Percentiles rank a stretch among this genome's conserved stretches.
Conservation (phyloP, 2,797 vertebrate species). For the Podargus strigoides region DNA sequence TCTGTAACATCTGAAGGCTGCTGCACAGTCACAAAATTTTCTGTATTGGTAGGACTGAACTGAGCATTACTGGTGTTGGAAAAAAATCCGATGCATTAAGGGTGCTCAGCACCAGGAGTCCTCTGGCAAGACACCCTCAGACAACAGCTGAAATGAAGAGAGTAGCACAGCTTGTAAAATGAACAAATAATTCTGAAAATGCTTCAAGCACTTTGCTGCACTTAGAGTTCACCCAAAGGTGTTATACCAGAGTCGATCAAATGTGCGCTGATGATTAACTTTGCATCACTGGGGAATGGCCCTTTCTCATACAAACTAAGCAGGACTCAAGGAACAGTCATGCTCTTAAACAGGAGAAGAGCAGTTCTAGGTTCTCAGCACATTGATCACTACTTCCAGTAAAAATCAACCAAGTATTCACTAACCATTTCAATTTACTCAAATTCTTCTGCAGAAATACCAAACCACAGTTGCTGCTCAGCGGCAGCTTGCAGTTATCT, state of each 20-base stretch:
- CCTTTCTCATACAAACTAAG: neutral
- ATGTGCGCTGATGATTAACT: neutral
- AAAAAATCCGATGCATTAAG: neutral
- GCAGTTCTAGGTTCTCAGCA: neutral
- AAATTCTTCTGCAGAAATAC: neutral
- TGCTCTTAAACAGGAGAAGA: neutral
- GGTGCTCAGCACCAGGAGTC: neutral
- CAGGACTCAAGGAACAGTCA: neutral
- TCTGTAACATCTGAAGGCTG: slow-evolving; percentile 25
- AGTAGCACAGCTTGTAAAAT: neutral
- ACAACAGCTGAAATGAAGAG: neutral
- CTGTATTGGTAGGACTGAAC: neutral
- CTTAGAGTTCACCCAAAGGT: neutral
- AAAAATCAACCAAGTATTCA: neutral
- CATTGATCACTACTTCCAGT: neutral
- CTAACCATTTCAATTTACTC: neutral
- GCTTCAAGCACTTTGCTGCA: neutral
- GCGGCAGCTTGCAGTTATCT: neutral
- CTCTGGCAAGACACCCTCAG: neutral
- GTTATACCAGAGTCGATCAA: neutral
- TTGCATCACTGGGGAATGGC: neutral
- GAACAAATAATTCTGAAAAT: neutral
- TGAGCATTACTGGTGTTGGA: neutral
- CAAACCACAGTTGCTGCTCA: neutral
- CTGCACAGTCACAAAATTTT: neutral